A percentile compares a stretch with the other conserved stretches of the same genome.
These are phyloP conservation scores for Cerceris ruficornis DNA, from an alignment of 2,888 invertebrate genomes.

Conservation along the genomic window DNA sequence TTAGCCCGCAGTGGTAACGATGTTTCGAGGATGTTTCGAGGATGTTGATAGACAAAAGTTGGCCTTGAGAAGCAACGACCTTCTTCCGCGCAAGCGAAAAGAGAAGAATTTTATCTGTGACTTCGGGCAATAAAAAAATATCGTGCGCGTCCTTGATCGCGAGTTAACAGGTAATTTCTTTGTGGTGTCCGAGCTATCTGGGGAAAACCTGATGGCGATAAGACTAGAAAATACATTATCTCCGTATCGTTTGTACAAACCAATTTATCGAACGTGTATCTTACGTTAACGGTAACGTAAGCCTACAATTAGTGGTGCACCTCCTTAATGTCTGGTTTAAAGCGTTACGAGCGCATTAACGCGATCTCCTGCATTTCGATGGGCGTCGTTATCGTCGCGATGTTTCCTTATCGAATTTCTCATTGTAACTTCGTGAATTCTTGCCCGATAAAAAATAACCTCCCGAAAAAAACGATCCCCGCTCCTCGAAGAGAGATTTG, in stretches of 20 bases:
- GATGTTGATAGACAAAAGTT: no score
- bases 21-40: no score
- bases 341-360: neutral
- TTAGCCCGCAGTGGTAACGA: no score
- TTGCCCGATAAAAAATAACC: neutral
- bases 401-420: no score
- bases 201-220: slow-evolving; percentile 70
- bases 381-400: neutral
- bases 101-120: neutral
- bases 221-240: slow-evolving; percentile 61
- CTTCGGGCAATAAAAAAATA: neutral
- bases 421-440: no score
- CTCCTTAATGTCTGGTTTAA: neutral
- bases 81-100: neutral
- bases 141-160: slow-evolving; percentile 6
- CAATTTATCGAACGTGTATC: slow-evolving; percentile 31
- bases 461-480: neutral
- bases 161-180: slow-evolving; percentile 27
- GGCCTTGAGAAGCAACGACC: no score
- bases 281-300: slow-evolving; percentile 17
- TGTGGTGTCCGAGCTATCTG: slow-evolving; percentile 53
- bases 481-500: neutral
- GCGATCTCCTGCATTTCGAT: neutral
- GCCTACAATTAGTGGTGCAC: no score
- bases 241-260: slow-evolving; percentile 33